A percentile compares a stretch with the other conserved stretches of the same genome.
phyloP scores from a whole-genome alignment of 37 sponge, comb jelly and placozoan species.

The Hormiphora californensis region DNA sequence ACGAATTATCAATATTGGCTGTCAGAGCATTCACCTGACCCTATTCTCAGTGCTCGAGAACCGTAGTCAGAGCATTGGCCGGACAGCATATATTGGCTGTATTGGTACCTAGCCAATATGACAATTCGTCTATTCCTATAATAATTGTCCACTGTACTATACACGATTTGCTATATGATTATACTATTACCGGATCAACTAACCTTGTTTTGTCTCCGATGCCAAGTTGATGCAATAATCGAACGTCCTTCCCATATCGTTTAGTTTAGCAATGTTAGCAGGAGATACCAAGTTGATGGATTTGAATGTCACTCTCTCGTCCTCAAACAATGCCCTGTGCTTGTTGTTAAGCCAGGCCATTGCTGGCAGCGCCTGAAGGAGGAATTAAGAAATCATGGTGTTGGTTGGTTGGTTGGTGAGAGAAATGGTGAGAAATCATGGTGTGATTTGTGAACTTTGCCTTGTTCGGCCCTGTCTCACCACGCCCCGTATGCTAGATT shows the following conservation, averaged over 20 bases:
- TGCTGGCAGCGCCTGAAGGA: constrained; percentile 71
- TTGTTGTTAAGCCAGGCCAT: constrained; percentile 83
- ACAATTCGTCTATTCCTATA: no score
- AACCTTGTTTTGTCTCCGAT: constrained; percentile 88
- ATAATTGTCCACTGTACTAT: not conserved
- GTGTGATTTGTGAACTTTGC: no score
- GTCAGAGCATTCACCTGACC: no score
- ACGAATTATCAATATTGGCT: no score
- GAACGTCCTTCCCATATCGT: constrained; percentile 60
- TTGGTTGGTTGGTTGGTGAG: no score
- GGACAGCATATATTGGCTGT: no score
- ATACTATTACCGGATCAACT: not conserved
- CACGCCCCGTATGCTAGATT: no score
- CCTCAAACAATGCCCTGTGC: constrained; percentile 67
- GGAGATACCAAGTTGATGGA: constrained; percentile 13
- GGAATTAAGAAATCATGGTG: not conserved
- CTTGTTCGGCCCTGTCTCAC: no score
- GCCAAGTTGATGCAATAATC: constrained; percentile 84
- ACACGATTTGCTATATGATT: not conserved
- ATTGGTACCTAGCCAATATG: no score
- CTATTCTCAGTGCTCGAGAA: no score
- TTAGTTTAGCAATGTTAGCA: constrained; percentile 63
- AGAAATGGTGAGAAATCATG: no score
- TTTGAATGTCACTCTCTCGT: constrained; percentile 21
- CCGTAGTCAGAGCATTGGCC: no score